phyloP scores from a whole-genome alignment of 2,113 vertebrate species.

The Chaetops frenatus region DNA sequence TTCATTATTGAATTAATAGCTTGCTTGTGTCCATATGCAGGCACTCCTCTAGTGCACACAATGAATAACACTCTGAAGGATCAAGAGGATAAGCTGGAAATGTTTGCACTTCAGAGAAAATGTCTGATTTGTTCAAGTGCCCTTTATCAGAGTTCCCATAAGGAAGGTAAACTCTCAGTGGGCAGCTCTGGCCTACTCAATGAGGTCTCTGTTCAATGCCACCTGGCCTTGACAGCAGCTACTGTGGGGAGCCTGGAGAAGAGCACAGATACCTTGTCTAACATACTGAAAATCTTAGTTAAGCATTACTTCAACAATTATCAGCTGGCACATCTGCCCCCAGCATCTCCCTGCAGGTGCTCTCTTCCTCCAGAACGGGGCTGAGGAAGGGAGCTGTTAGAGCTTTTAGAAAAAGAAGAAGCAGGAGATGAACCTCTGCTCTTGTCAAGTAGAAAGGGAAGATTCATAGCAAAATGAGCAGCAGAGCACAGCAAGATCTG shows the following conservation, averaged over 20 bases:
- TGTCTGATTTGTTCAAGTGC: not conserved
- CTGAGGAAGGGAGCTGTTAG: not conserved
- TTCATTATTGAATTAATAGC: not conserved
- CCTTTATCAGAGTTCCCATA: not conserved
- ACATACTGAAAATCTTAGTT: not conserved
- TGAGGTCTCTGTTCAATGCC: not conserved
- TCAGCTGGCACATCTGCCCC: not conserved
- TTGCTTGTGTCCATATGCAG: not conserved
- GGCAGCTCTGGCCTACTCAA: not conserved
- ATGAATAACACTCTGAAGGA: not conserved
- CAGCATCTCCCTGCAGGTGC: not conserved
- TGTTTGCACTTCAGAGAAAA: not conserved
- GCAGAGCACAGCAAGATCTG: not conserved
- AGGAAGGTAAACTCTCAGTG: not conserved
- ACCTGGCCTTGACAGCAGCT: not conserved
- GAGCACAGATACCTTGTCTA: not conserved
- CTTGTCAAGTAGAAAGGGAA: not conserved
- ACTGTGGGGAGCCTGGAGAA: not conserved
- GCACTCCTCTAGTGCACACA: rapidly evolving
- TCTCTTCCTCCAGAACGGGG: not conserved
- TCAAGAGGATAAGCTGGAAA: not conserved
- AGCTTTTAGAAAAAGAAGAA: not conserved
- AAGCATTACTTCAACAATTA: not conserved
- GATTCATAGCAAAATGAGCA: not conserved
- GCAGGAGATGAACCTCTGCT: not conserved